Percentiles rank a stretch among this genome's conserved stretches.
These are phyloP conservation scores for Pachycephala philippinensis DNA, from an alignment of 2,113 vertebrate species.

Conservation along the genomic window DNA sequence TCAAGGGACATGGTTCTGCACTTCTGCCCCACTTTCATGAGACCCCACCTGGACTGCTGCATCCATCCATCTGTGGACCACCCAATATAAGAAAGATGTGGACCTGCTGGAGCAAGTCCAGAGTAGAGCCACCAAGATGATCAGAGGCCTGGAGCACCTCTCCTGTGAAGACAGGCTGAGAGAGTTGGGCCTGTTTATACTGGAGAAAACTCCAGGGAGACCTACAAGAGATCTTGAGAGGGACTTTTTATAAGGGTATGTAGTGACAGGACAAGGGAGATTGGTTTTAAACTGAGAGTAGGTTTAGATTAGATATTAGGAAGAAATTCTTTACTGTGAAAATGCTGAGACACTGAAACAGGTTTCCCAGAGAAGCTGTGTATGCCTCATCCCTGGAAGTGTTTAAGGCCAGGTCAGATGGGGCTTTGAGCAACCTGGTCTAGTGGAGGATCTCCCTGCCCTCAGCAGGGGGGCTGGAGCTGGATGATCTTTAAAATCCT, in stretches of 20 bases:
- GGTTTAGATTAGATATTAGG: neutral
- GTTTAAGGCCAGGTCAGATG: neutral
- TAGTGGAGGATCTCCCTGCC: neutral
- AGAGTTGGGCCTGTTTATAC: neutral
- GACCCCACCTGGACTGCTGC: neutral
- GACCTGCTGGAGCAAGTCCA: neutral
- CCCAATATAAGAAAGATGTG: neutral
- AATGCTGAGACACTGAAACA: neutral
- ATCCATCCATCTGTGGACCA: too few species aligned
- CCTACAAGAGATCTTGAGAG: neutral
- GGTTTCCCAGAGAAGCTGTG: neutral
- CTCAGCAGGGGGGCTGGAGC: neutral
- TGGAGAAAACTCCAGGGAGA: neutral
- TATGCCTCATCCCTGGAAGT: neutral
- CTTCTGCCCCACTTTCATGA: neutral
- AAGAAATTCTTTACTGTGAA: neutral
- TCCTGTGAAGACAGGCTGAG: neutral
- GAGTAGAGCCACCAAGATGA: neutral
- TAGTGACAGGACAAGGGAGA: neutral
- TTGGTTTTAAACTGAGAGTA: neutral
- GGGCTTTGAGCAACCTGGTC: neutral
- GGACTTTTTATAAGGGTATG: fast-evolving
- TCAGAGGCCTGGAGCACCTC: neutral
- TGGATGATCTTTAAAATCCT: neutral
- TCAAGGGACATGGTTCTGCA: neutral